phyloP scores from a whole-genome alignment of 1,140 invertebrate species.

The Drosophila grimshawi region DNA sequence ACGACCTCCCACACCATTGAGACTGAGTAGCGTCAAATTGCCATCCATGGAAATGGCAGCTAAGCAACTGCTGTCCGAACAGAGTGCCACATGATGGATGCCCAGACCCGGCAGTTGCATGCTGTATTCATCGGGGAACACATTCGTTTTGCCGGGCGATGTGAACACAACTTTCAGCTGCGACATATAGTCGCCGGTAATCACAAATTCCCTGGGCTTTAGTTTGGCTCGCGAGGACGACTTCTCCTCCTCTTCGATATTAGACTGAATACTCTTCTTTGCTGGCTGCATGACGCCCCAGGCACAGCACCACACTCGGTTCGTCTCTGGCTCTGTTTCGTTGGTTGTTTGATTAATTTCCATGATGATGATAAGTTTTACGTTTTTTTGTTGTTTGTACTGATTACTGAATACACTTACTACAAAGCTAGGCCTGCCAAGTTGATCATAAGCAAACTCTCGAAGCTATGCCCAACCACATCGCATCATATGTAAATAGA shows the following conservation, averaged over 20 bases:
- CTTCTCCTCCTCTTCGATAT: background rate
- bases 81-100: slow-evolving; percentile 22
- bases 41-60: slow-evolving; percentile 32
- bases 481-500: no score
- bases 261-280: background rate
- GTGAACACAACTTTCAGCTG: slow-evolving; percentile 20
- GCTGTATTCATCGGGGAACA: slow-evolving; percentile 10
- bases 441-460: no score
- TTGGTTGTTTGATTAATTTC: slow-evolving; percentile 1
- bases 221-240: background rate
- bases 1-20: slow-evolving; percentile 9
- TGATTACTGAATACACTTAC: background rate
- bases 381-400: background rate
- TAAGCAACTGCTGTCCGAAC: slow-evolving; percentile 25
- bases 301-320: slow-evolving; percentile 29
- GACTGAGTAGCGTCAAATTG: slow-evolving; percentile 17
- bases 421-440: background rate
- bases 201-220: slow-evolving; percentile 29
- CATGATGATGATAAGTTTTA: background rate
- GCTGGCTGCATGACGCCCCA: slow-evolving; percentile 22
- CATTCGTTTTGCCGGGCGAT: background rate
- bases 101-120: slow-evolving; percentile 27
- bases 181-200: slow-evolving; percentile 7
- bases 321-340: background rate
- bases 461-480: no score